Percentiles rank a stretch among this genome's conserved stretches.
Evolutionary conservation across 2,888 invertebrate genomes (phyloP).

Genomic region (Lordiphosa fenestrarum): DNA sequence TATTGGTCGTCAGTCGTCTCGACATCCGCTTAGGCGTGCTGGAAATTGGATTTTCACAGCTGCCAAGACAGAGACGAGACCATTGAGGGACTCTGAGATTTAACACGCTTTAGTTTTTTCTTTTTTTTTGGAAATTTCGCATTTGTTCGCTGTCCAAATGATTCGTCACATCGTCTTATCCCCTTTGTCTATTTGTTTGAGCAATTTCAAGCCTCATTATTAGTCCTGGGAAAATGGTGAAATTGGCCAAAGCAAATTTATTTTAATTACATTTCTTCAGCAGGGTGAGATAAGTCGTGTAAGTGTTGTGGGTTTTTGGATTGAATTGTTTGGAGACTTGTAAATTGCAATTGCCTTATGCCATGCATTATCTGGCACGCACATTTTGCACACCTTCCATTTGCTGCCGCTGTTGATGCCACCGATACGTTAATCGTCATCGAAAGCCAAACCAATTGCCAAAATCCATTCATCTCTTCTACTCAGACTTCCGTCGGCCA

Average conservation of each 20-base stretch:
- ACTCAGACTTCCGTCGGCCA: conserved; percentile 39
- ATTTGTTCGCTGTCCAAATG: conserved; percentile 19
- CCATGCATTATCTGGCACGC: conserved; percentile 11
- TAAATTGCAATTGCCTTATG: background rate
- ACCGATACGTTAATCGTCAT: conserved; percentile 3
- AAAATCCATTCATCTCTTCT: conserved; percentile 40
- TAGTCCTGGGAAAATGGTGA: conserved; percentile 21
- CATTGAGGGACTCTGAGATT: conserved; percentile 47
- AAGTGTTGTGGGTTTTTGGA: conserved; percentile 17
- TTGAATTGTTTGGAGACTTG: conserved; percentile 13
- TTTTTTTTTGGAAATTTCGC: conserved; percentile 26
- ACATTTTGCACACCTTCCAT: conserved; percentile 16
- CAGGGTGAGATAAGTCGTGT: conserved; percentile 10
- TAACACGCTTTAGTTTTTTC: conserved; percentile 52
- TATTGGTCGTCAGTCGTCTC: conserved; percentile 33
- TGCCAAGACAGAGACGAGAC: conserved; percentile 49
- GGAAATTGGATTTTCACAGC: conserved; percentile 74
- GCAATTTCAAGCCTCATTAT: conserved; percentile 67
- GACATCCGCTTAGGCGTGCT: conserved; percentile 63
- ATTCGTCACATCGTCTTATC: conserved; percentile 34
- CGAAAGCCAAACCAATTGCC: conserved; percentile 18
- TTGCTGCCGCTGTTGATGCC: background rate
- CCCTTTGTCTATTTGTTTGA: conserved; percentile 18
- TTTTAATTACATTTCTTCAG: conserved; percentile 30
- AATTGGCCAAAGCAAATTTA: conserved; percentile 38